A percentile compares a stretch with the other conserved stretches of the same genome.
Conservation (phyloP, 1,140 invertebrate species). For the Spodoptera frugiperda region DNA sequence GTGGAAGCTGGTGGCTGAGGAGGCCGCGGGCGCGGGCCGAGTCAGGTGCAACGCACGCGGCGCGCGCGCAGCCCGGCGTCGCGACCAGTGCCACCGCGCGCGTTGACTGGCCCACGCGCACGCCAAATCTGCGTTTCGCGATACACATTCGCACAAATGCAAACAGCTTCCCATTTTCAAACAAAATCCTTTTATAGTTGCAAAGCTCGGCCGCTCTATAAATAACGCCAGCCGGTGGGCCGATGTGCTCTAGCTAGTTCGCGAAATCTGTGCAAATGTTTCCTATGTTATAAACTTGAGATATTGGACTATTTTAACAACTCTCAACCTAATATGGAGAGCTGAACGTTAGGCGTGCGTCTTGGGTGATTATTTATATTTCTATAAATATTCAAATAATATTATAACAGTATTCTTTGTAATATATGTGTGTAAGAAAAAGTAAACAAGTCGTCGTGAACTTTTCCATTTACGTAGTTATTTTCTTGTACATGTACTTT, state of each 20-base stretch:
- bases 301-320: slow-evolving; percentile 57
- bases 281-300: slow-evolving; percentile 52
- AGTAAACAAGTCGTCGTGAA: slow-evolving; percentile 3
- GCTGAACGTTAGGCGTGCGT: slow-evolving; percentile 49
- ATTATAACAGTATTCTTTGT: slow-evolving; percentile 39
- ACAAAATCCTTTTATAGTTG: slow-evolving; percentile 68
- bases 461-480: slow-evolving; percentile 3
- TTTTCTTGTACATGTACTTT: not conserved
- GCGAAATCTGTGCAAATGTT: slow-evolving; percentile 58
- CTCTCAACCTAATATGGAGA: slow-evolving; percentile 60
- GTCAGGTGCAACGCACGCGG: slow-evolving; percentile 78
- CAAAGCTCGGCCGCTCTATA: slow-evolving; percentile 62
- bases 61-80: slow-evolving; percentile 50
- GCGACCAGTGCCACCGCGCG: slow-evolving; percentile 76
- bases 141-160: slow-evolving; percentile 61
- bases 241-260: slow-evolving; percentile 49
- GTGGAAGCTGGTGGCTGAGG: slow-evolving; percentile 54
- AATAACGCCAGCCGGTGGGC: slow-evolving; percentile 62
- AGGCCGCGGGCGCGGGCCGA: slow-evolving; percentile 56
- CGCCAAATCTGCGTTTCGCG: slow-evolving; percentile 70
- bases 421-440: slow-evolving; percentile 26
- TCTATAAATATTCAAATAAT: slow-evolving; percentile 32
- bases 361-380: slow-evolving; percentile 52
- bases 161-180: slow-evolving; percentile 55
- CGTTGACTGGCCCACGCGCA: slow-evolving; percentile 77